Evolutionary conservation across 2,888 invertebrate genomes (phyloP).

Genomic region (Phasia obesa): DNA sequence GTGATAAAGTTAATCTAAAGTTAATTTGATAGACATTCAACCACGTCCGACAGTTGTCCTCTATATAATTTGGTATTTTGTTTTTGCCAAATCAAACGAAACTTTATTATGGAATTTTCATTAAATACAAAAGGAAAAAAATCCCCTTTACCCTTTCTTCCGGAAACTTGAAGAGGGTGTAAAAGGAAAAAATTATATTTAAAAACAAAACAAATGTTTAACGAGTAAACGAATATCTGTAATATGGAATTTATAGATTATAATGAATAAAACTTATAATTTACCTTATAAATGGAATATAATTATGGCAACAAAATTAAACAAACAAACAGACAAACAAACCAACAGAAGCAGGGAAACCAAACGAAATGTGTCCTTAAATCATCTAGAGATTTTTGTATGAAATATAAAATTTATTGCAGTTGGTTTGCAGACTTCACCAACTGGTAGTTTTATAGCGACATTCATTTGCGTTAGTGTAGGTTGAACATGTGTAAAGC

Average conservation of each 20-base stretch:
- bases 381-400: conserved; percentile 25
- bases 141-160: conserved; percentile 35
- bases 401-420: conserved; percentile 13
- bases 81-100: conserved; percentile 58
- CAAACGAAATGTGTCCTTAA: background rate
- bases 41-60: conserved; percentile 67
- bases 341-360: conserved; percentile 1
- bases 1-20: conserved; percentile 81
- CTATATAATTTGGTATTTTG: conserved; percentile 38
- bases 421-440: conserved; percentile 14
- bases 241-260: conserved; percentile 35
- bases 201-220: background rate
- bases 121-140: conserved; percentile 49
- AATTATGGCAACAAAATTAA: conserved; percentile 57
- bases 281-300: conserved; percentile 64
- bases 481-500: background rate
- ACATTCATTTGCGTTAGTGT: conserved; percentile 21
- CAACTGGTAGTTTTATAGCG: conserved; percentile 59
- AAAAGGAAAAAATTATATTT: conserved; percentile 2
- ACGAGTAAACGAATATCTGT: conserved; percentile 29
- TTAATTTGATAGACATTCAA: conserved; percentile 79
- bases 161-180: background rate
- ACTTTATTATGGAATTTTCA: conserved; percentile 68
- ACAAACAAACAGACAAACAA: conserved; percentile 1
- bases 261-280: conserved; percentile 47